Evolutionary conservation across 2,113 vertebrate genomes (phyloP).

Genomic region (Mormyrus iriodes): DNA sequence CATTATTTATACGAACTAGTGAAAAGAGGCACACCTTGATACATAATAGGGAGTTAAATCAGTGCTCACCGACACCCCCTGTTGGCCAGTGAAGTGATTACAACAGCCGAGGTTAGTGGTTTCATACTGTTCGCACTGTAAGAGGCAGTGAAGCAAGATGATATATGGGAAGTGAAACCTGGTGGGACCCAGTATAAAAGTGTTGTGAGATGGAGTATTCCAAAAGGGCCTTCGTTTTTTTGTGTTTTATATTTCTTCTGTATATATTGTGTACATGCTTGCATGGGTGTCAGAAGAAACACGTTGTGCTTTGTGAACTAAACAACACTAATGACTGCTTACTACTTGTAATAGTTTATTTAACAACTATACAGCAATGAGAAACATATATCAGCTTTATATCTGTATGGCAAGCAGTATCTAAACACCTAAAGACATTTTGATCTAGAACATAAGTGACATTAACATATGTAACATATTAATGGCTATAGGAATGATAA

Average conservation of each 20-base stretch:
- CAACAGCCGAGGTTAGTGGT: background rate
- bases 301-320: background rate
- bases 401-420: background rate
- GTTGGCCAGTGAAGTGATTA: background rate
- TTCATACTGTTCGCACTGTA: background rate
- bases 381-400: background rate
- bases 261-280: background rate
- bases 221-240: background rate
- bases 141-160: background rate
- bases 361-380: background rate
- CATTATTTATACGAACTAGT: conserved; percentile 13
- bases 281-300: background rate
- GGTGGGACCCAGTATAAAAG: background rate
- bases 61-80: background rate
- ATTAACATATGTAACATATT: background rate
- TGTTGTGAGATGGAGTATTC: background rate
- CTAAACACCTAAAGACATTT: background rate
- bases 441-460: background rate
- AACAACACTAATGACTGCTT: background rate
- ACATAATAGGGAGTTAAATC: background rate
- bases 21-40: background rate
- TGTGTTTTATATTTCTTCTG: background rate
- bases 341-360: background rate
- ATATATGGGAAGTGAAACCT: background rate
- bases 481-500: background rate